phyloP scores from a whole-genome alignment of 2,113 vertebrate genomes.

The Ranitomeya imitator region DNA sequence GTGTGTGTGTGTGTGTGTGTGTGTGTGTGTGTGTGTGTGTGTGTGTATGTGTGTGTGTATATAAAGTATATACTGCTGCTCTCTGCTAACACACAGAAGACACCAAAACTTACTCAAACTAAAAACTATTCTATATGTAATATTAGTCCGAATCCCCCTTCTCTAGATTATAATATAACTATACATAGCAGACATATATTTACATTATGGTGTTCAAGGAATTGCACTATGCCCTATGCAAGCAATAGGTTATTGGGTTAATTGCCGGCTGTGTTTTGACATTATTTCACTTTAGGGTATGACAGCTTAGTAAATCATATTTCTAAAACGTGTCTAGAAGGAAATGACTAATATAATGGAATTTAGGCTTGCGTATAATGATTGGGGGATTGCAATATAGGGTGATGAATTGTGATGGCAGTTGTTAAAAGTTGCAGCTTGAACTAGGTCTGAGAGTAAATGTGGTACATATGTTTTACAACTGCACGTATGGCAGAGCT shows the following conservation, averaged over 20 bases:
- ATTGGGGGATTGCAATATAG: neutral
- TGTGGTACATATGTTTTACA: neutral
- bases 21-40: no score
- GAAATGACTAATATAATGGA: conserved; percentile 28
- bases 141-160: neutral
- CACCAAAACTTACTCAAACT: no score
- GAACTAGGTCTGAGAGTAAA: no score
- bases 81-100: neutral
- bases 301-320: conserved; percentile 5
- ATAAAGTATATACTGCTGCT: neutral
- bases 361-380: neutral
- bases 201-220: no score
- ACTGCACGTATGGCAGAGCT: no score
- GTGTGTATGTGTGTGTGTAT: no score
- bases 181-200: neutral
- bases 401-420: neutral
- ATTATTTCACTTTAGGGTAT: conserved; percentile 8
- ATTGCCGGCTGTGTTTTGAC: neutral
- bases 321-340: neutral
- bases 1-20: no score
- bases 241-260: neutral
- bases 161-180: neutral
- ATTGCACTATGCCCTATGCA: neutral
- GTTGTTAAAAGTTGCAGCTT: neutral
- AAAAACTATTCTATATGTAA: neutral